Evolutionary conservation across 1,140 invertebrate species (phyloP), one percentile per base, ranked within the genome.

Genomic region (Pectinophora gossypiella): DNA sequence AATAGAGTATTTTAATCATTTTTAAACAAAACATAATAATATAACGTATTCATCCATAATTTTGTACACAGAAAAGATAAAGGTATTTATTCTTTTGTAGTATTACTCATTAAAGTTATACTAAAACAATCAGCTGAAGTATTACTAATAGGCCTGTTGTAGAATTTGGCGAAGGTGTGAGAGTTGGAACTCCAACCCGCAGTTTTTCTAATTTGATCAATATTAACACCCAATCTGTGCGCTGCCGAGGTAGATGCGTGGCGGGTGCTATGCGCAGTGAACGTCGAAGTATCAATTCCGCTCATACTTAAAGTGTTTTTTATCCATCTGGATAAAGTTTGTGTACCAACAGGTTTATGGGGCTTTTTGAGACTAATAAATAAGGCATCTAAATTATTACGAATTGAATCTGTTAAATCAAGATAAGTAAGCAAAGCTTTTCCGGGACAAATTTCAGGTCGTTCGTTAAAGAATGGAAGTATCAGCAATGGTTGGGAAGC

Each of bases 211-310:
- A 43, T 43, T 19, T 5, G 6, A 9, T 61, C 51, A 3, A 64
- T 1, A 45, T 56, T 44, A 3, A 64, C 32, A 13, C 61, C 64
- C 40, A 51, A 55, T 16, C 38, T 16, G 16, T 51, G 19, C 22
- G 64, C 61, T 12, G 40, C 18, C 1, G 68, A 68, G 2, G 61
- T 68, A 10, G 64, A 19, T 1, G 59, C 55, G 40, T 70, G 68
- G 7, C 64, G 53, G 0, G 59, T 64, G 48, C 53, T 59, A 49
- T 68, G 62, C n/a, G 61, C 53, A n/a, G 55, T 42, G 40, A 71
- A 71, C 13, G 45, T 23, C 6, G 36, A 35, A n/a, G 51, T 56
- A 27, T 59, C 56, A 5, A 68, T 42, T 12, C 62, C 59, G 20
- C 62, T 54, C 4, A 51, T 13, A 9, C n/a, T 19, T 19, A 62